Conservation (phyloP, 2,888 invertebrate species). For the Sylvicola fuscatus region DNA sequence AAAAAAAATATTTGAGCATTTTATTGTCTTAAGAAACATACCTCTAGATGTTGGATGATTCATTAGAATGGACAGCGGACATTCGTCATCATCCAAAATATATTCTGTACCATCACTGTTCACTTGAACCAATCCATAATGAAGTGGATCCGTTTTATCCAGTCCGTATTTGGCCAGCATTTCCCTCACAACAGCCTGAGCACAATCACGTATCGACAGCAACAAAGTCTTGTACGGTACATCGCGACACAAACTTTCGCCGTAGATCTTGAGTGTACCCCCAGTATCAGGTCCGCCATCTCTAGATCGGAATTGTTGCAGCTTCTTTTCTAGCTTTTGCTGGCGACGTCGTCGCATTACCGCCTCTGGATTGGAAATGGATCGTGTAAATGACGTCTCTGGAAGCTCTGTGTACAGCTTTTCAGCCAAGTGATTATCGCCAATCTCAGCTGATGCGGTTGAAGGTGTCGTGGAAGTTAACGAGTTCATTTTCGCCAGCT, state of each 20-base stretch:
- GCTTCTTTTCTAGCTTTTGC: conserved; percentile 87
- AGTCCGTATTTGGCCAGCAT: conserved; percentile 95
- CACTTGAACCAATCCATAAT: conserved; percentile 92
- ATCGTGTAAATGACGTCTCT: conserved; percentile 95
- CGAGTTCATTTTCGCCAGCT: conserved; percentile 58
- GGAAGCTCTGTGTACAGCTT: conserved; percentile 91
- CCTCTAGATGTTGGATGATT: conserved; percentile 70
- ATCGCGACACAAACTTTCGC: conserved; percentile 85
- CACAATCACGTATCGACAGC: conserved; percentile 80
- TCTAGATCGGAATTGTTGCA: conserved; percentile 87
- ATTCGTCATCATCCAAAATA: conserved; percentile 92
- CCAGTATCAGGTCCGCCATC: conserved; percentile 91
- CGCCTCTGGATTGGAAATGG: conserved; percentile 98
- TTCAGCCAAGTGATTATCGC: conserved; percentile 59
- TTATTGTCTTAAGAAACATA: conserved; percentile 29
- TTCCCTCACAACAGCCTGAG: conserved; percentile 81
- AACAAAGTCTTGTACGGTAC: conserved; percentile 97
- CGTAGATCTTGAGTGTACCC: conserved; percentile 85
- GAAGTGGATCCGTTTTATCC: conserved; percentile 69
- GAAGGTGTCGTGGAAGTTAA: conserved; percentile 12
- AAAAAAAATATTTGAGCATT: not conserved
- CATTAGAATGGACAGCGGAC: conserved; percentile 85
- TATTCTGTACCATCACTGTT: conserved; percentile 61
- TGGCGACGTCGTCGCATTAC: conserved; percentile 95
- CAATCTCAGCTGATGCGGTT: conserved; percentile 37